Evolutionary conservation across 2,113 vertebrate genomes (phyloP).

Genomic region (Eclectus roratus): DNA sequence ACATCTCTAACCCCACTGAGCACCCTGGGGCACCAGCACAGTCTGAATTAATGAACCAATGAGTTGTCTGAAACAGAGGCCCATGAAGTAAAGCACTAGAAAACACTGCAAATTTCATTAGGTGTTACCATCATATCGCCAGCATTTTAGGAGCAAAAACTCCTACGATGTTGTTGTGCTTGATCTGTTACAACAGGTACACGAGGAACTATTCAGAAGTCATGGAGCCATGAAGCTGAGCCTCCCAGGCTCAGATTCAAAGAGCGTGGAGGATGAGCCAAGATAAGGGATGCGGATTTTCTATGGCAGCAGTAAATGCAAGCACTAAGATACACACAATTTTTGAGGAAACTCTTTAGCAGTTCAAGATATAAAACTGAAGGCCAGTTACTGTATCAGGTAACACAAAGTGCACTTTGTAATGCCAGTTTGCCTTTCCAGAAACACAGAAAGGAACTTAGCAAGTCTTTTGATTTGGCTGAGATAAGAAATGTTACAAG

Average conservation of each 20-base stretch:
- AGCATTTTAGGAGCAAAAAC: neutral
- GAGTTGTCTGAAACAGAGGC: neutral
- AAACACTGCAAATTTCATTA: neutral
- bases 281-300: neutral
- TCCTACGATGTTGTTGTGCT: neutral
- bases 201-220: neutral
- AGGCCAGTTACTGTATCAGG: neutral
- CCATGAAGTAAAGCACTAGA: neutral
- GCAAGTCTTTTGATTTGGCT: neutral
- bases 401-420: neutral
- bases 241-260: neutral
- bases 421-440: neutral
- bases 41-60: neutral
- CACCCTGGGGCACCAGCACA: neutral
- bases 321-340: neutral
- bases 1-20: rapidly evolving
- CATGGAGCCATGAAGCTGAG: neutral
- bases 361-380: neutral
- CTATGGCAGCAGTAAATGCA: neutral
- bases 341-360: neutral
- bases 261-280: neutral
- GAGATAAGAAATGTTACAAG: neutral
- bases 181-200: neutral
- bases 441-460: neutral
- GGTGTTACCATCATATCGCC: neutral